Percentiles rank a stretch among this genome's conserved stretches.
These are phyloP conservation scores for Ailuropoda melanoleuca DNA, from an alignment of 2,113 vertebrate genomes.

Conservation along the genomic window DNA sequence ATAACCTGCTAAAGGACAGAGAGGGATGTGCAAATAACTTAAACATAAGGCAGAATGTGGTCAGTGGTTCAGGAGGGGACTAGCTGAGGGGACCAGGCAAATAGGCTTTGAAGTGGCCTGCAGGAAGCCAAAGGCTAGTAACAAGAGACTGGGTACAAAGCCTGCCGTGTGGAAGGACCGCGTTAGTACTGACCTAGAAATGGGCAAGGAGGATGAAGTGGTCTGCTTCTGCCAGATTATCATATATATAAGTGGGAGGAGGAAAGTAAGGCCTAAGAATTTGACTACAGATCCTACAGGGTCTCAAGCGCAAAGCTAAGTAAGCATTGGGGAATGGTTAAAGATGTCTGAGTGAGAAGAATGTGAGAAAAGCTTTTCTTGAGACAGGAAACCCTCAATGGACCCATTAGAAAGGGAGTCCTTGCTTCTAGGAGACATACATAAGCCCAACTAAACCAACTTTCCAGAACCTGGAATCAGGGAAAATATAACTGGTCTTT, in stretches of 20 bases:
- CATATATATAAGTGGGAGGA: background rate
- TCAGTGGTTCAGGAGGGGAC: background rate
- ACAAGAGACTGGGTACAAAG: background rate
- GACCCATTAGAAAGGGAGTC: background rate
- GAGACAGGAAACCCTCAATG: background rate
- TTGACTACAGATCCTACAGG: background rate
- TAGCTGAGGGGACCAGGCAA: background rate
- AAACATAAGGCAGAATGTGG: background rate
- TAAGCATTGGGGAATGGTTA: background rate
- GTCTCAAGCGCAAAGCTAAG: background rate
- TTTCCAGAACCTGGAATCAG: background rate
- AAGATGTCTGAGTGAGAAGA: background rate
- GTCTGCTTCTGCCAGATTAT: background rate
- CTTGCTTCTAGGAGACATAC: background rate
- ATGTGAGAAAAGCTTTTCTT: background rate
- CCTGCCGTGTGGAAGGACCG: background rate
- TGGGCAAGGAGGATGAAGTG: background rate
- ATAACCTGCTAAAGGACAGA: background rate
- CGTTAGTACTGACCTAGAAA: background rate
- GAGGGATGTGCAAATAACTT: background rate
- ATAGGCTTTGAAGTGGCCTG: background rate
- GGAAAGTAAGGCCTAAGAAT: background rate
- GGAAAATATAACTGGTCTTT: background rate
- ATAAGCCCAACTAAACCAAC: background rate
- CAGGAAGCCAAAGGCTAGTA: background rate